Evolutionary conservation across 2,113 vertebrate species (phyloP).

Genomic region (Mugil cephalus): DNA sequence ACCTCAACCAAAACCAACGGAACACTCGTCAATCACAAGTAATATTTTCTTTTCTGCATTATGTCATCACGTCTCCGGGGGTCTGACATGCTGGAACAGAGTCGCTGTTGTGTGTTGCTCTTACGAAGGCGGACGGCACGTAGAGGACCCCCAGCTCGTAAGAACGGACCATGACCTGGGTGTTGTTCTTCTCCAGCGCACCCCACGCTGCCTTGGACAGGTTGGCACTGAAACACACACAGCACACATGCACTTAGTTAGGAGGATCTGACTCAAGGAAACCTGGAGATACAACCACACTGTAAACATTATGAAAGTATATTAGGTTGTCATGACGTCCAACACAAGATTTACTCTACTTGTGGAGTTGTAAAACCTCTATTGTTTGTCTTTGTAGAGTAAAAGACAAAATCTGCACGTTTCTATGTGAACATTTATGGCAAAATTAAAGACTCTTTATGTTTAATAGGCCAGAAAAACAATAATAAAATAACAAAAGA

Average conservation of each 20-base stretch:
- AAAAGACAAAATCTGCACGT: too few species aligned
- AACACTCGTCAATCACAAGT: too few species aligned
- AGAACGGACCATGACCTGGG: constrained; percentile 96
- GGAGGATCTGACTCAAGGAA: too few species aligned
- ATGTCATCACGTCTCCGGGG: too few species aligned
- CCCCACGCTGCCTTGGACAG: constrained; percentile 99
- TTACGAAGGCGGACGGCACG: constrained; percentile 94
- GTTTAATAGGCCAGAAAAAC: too few species aligned
- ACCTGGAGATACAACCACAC: neutral
- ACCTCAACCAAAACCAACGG: neutral
- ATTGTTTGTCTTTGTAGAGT: too few species aligned
- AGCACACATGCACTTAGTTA: neutral
- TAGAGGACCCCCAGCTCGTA: constrained; percentile 97
- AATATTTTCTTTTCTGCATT: neutral
- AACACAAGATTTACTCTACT: too few species aligned
- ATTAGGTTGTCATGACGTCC: neutral
- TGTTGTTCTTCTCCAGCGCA: constrained; percentile 91
- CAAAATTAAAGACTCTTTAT: too few species aligned
- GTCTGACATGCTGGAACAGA: too few species aligned
- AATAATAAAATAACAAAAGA: too few species aligned
- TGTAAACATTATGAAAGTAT: neutral
- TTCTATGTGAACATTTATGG: too few species aligned
- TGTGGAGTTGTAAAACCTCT: too few species aligned
- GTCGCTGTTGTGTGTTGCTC: constrained; percentile 49
- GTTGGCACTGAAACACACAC: constrained; percentile 87